Base-by-base conservation (phyloP, 1,140 invertebrate genomes). In the Tetramorium alpestre region DNA sequence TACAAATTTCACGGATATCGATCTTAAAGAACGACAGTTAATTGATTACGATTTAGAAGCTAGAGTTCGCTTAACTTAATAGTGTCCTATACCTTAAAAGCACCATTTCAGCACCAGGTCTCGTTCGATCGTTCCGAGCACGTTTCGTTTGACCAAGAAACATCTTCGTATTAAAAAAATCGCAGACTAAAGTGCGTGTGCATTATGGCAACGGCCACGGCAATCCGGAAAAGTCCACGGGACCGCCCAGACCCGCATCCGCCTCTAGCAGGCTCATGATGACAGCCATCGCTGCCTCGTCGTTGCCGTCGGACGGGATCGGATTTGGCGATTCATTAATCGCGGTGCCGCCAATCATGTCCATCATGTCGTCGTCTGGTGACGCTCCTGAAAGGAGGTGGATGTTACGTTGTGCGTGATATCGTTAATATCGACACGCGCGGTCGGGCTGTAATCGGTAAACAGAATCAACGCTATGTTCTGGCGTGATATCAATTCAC, bases 261-360 rank as follows among this genome's bases (percentile, higher is more conserved):
- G 94, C 98, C 95, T 99, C 98, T 49, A 99, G 95, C 18, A 99
- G 96, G 94, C 97, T 98, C 98, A 99, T 98, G 85, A 99, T 98
- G 44, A 99, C 98, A 7, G 98, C 98, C 98, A 99, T 98, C 2
- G 98, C 98, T 25, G 98, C 98, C 91, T 99, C 98, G 90, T 98
- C 98, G 92, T 98, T 98, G 13, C 97, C 97, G 92, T 98, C 97
- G 44, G 96, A 96, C 0, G 96, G 95, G 7, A 95, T 92, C 16
- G 94, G 91, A 86, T 96, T 94, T 51, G 96, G 94, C 5, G 96
- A 95, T 90, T 96, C 95, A 41, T 94, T 95, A 11, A 96, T 94
- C 11, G 95, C 93, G 0, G 95, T 94, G 41, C 95, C 95, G 69
- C 95, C 95, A 85, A 97, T 97, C 91, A 97, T 96, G 62, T 96